Conservation (phyloP, 2,113 vertebrate species). For the Etheostoma spectabile region DNA sequence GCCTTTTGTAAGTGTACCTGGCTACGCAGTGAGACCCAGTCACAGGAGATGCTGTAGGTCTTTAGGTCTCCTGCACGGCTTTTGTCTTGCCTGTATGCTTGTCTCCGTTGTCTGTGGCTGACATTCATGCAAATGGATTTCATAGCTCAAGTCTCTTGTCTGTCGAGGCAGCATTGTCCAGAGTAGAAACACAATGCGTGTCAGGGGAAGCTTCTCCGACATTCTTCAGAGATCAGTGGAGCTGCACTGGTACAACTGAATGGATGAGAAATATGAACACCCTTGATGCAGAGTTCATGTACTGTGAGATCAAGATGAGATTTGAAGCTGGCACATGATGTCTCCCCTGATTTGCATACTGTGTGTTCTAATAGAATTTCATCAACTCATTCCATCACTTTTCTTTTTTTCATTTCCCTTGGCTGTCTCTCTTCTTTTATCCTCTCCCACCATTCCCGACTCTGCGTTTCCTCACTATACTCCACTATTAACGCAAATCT, state of each 20-base stretch:
- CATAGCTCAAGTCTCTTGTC: conserved; percentile 35
- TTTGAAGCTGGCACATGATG: conserved; percentile 28
- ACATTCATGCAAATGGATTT: conserved; percentile 63
- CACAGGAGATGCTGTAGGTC: conserved; percentile 36
- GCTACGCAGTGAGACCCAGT: conserved; percentile 15
- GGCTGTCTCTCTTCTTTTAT: conserved; percentile 27
- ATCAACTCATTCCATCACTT: conserved; percentile 43
- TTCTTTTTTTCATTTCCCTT: conserved; percentile 36
- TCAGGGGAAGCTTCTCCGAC: conserved; percentile 45
- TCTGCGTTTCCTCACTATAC: conserved; percentile 10
- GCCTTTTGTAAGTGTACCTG: conserved; percentile 41
- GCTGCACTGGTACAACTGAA: conserved; percentile 38
- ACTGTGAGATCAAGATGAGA: conserved; percentile 55
- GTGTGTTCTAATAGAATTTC: conserved; percentile 51
- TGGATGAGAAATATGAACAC: conserved; percentile 39
- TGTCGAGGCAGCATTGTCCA: conserved; percentile 56
- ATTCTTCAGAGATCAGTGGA: conserved; percentile 55
- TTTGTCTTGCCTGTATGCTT: conserved; percentile 37
- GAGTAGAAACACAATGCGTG: conserved; percentile 49
- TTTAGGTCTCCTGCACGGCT: conserved; percentile 21
- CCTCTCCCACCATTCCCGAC: conserved; percentile 17
- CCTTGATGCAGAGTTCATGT: conserved; percentile 42
- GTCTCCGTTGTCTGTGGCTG: conserved; percentile 32
- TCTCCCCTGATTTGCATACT: conserved; percentile 55
- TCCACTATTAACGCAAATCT: conserved; percentile 33